Percentiles rank a stretch among this genome's conserved stretches.
phyloP scores from a whole-genome alignment of 2,888 invertebrate species.

The Noctua comes region DNA sequence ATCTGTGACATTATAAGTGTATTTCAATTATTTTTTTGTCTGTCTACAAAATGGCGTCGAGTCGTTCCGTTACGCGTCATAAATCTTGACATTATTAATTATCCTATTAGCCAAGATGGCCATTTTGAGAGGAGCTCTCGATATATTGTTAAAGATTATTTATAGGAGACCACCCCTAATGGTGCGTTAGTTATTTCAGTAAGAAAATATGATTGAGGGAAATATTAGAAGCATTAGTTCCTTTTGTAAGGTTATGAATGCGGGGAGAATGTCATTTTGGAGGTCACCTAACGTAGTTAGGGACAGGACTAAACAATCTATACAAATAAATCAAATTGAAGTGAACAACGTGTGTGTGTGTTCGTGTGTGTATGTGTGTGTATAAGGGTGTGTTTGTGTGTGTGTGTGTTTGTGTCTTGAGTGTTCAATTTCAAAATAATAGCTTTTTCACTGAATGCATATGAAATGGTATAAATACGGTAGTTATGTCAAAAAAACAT shows the following conservation, averaged over 20 bases:
- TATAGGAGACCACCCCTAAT: constrained; percentile 63
- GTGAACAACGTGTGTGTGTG: no score
- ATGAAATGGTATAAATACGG: no score
- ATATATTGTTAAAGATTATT: constrained; percentile 56
- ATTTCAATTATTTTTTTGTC: constrained; percentile 34
- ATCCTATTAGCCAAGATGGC: constrained; percentile 62
- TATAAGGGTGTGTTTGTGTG: no score
- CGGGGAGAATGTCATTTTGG: background rate
- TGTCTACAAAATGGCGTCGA: constrained; percentile 53
- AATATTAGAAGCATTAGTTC: constrained; percentile 12
- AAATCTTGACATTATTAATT: constrained; percentile 74
- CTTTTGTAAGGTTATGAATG: background rate
- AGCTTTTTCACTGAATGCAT: no score
- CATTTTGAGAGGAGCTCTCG: constrained; percentile 58
- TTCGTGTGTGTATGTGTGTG: no score
- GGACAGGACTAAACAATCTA: background rate
- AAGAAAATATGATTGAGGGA: background rate
- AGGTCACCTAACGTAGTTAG: background rate
- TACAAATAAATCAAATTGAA: background rate
- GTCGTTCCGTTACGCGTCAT: constrained; percentile 70
- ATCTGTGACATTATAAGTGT: background rate
- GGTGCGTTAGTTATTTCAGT: constrained; percentile 17
- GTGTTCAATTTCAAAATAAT: no score
- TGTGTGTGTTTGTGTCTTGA: no score
- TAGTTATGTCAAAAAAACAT: no score